Evolutionary conservation across 2,888 invertebrate genomes (phyloP).

Genomic region (Eilema sororculum): DNA sequence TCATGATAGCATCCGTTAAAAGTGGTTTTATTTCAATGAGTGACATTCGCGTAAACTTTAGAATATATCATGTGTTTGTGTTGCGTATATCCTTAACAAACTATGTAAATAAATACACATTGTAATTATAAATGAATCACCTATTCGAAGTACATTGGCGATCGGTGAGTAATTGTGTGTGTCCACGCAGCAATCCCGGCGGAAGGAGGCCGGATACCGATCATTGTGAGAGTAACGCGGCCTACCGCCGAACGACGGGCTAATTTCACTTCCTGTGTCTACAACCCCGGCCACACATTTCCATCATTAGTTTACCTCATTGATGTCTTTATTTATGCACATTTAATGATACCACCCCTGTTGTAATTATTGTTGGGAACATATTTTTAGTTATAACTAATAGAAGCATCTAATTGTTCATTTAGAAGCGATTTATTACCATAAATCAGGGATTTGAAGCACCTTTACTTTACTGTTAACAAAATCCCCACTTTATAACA

Average conservation of each 20-base stretch:
- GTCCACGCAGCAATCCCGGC: constrained; percentile 44
- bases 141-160: constrained; percentile 26
- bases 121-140: not conserved
- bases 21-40: too few species aligned
- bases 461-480: not conserved
- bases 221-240: constrained; percentile 39
- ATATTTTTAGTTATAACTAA: not conserved
- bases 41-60: too few species aligned
- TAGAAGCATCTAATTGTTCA: too few species aligned
- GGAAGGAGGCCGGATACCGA: constrained; percentile 53
- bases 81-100: not conserved
- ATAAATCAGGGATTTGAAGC: not conserved
- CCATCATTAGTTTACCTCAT: constrained; percentile 12
- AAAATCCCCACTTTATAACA: not conserved
- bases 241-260: constrained; percentile 31
- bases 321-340: constrained; percentile 12
- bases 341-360: not conserved
- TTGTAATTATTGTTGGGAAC: not conserved
- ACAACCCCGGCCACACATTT: constrained; percentile 23
- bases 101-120: too few species aligned
- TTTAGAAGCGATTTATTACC: not conserved
- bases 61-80: too few species aligned
- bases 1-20: too few species aligned
- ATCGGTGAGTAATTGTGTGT: constrained; percentile 43
- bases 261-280: constrained; percentile 55